Base-by-base conservation (phyloP, 2,888 invertebrate genomes). In the Drosophila acutilabella region DNA sequence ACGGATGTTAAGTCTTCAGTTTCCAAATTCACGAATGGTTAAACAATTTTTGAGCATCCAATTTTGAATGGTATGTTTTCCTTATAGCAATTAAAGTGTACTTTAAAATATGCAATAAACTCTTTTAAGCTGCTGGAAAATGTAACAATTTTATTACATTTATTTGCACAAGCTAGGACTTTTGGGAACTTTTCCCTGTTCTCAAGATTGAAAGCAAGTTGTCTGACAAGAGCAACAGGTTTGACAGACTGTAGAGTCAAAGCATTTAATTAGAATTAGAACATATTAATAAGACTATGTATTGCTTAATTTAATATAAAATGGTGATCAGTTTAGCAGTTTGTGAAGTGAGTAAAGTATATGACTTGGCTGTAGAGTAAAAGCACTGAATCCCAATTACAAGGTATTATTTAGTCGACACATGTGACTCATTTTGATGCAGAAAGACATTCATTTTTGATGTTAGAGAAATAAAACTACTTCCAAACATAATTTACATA, bases 401-500 rank as follows among this genome's bases (percentile, higher is more conserved):
- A 60, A 30, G 20, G 50, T 52, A 52, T 44, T 7, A 26, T 14
- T 0, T 6, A 56, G 58, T 56, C 26, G 16, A 18, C 6, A 18
- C 6, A 1, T 14, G 4, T 7, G 4, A 13, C 6, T 16, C 1
- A 1, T 18, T 7, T 4, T 10, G 1, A n/a, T 14, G 1, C 4
- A 10, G 18, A 42, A 48, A 42, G 50, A 47, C 42, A 20, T 33
- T 20, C 26, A 20, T 18, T 47, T 54, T 2, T 47, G 38, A 69
- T 59, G 56, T 40, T 41, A 30, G 45, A 23, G 14, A 66, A 64
- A 69, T 52, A 50, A 52, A 59, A 70, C 65, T 68, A 62, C 44
- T 71, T 79, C 75, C 26, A 69, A 74, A 79, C 71, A 58, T 66
- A 76, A 81, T 85, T 88, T 85, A 77, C 85, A 88, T 88, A 84